A percentile compares a stretch with the other conserved stretches of the same genome.
These are phyloP conservation scores for Orthosia gracilis DNA, from an alignment of 2,888 invertebrate genomes.

Conservation along the genomic window DNA sequence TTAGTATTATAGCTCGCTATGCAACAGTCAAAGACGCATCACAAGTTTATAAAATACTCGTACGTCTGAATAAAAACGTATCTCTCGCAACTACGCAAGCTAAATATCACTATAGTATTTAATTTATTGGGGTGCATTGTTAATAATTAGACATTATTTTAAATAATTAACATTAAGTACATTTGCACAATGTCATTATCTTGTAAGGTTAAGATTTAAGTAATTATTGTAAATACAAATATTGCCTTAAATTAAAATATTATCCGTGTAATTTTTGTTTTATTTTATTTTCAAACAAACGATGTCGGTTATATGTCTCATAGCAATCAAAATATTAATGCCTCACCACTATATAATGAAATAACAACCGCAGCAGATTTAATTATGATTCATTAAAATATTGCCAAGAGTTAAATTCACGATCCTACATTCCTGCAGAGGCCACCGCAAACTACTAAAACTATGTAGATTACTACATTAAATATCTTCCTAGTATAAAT, in stretches of 20 bases:
- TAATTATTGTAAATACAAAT: conserved; percentile 49
- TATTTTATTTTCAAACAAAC: background rate
- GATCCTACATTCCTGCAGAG: background rate
- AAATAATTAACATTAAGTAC: background rate
- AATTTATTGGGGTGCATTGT: conserved; percentile 2
- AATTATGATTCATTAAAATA: background rate
- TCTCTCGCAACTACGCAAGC: background rate
- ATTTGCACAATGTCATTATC: conserved; percentile 22
- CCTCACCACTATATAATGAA: background rate
- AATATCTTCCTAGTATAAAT: background rate
- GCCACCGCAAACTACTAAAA: conserved; percentile 1
- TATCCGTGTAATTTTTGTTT: background rate
- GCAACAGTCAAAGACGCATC: conserved; percentile 21
- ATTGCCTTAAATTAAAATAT: background rate
- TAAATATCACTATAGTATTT: background rate
- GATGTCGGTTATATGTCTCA: background rate
- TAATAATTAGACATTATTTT: background rate
- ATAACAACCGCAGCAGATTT: background rate
- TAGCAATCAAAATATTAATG: background rate
- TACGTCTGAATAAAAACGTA: background rate
- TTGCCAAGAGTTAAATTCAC: background rate
- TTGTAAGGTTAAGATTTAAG: conserved; percentile 25
- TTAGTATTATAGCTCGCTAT: conserved; percentile 14
- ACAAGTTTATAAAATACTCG: conserved; percentile 11
- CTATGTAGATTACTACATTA: conserved; percentile 15